Evolutionary conservation across 2,797 vertebrate genomes (phyloP).

Genomic region (Neosalanx taihuensis): DNA sequence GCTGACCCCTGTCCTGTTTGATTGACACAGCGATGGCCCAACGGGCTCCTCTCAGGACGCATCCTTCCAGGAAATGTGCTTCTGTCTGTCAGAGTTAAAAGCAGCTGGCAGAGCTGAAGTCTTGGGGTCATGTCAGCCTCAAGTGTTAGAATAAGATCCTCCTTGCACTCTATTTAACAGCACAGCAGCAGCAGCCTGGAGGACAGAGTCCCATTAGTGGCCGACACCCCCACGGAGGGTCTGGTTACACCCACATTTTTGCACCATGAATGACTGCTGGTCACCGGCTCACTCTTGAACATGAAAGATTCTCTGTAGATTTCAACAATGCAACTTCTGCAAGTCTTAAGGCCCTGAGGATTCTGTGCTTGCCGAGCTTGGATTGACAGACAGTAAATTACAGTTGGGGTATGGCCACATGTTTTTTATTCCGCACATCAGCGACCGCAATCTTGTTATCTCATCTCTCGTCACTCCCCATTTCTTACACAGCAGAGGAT

Average conservation of each 20-base stretch:
- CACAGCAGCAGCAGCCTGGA: slow-evolving; percentile 56
- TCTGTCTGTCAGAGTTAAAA: slow-evolving; percentile 77
- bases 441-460: slow-evolving; percentile 38
- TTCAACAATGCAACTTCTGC: background rate
- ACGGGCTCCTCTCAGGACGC: slow-evolving; percentile 54
- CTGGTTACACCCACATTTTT: background rate
- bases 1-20: slow-evolving; percentile 66
- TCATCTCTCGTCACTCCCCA: slow-evolving; percentile 25
- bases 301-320: background rate
- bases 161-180: slow-evolving; percentile 65
- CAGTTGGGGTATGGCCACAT: slow-evolving; percentile 22
- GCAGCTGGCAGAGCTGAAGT: slow-evolving; percentile 75
- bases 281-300: background rate
- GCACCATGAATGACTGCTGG: slow-evolving; percentile 34
- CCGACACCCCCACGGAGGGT: slow-evolving; percentile 16
- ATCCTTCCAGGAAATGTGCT: slow-evolving; percentile 78
- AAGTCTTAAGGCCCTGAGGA: slow-evolving; percentile 35
- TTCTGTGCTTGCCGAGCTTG: slow-evolving; percentile 36
- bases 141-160: slow-evolving; percentile 77
- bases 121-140: slow-evolving; percentile 72
- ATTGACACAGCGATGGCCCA: slow-evolving; percentile 68
- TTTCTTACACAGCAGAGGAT: slow-evolving; percentile 30
- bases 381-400: slow-evolving; percentile 30
- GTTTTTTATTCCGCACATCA: slow-evolving; percentile 37
- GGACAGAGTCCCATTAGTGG: slow-evolving; percentile 62